phyloP scores from a whole-genome alignment of 1,140 invertebrate genomes.

The Psix sp. region DNA sequence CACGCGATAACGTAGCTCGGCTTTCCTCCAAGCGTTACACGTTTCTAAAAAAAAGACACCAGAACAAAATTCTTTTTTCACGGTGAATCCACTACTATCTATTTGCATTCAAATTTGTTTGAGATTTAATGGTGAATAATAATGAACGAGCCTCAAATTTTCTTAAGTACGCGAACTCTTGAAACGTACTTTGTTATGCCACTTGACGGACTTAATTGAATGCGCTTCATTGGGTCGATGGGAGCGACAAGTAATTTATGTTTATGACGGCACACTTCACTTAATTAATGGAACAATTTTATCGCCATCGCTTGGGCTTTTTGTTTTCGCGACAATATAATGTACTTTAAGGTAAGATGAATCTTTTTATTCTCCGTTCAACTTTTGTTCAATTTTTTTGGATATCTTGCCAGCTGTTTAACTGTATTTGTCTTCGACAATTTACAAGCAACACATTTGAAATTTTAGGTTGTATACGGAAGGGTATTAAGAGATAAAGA shows the following conservation, averaged over 20 bases:
- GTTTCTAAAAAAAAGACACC: conserved; percentile 45
- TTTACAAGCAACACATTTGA: no score
- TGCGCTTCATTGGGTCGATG: conserved; percentile 39
- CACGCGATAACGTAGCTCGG: conserved; percentile 55
- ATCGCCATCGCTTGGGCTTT: neutral
- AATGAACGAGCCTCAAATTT: conserved; percentile 48
- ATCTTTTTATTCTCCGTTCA: conserved; percentile 15
- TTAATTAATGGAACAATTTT: conserved; percentile 34
- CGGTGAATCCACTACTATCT: conserved; percentile 32
- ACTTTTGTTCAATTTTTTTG: conserved; percentile 12
- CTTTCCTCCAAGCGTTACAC: conserved; percentile 52
- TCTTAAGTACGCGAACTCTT: conserved; percentile 34
- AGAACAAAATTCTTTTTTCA: conserved; percentile 51
- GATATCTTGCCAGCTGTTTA: no score
- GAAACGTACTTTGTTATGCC: conserved; percentile 24
- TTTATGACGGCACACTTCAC: conserved; percentile 8
- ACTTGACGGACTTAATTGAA: conserved; percentile 34
- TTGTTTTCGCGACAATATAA: conserved; percentile 1
- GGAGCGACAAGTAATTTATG: conserved; percentile 23
- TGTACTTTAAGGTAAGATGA: neutral
- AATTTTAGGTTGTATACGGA: no score
- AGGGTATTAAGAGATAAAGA: no score
- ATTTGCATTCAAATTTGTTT: conserved; percentile 55
- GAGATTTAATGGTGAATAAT: conserved; percentile 40
- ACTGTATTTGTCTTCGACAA: no score